Base-by-base conservation (phyloP, 2,888 invertebrate genomes). In the Drosophila sordidula region DNA sequence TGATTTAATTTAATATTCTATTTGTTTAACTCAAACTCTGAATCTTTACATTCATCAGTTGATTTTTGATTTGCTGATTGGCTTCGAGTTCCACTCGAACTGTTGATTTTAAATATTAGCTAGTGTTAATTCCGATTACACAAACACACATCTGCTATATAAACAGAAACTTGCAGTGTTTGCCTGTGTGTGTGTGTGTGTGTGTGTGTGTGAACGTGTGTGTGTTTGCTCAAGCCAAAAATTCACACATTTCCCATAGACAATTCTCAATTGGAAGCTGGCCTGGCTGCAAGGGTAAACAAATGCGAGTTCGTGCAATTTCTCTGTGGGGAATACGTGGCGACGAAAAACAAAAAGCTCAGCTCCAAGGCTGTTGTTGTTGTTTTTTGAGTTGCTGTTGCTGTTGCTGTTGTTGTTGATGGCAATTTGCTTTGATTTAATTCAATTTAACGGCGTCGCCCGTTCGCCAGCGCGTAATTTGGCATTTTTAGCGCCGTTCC, bases 401-500 rank as follows among this genome's bases (percentile, higher is more conserved):
- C 45, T 50, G 47, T 9, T 52, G 51, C 26, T 54, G 68, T 22
- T 68, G 74, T 58, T 78, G 74, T 59, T 73, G 70, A 69, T 78
- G 65, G 78, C 80, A 85, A 85, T 75, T 88, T 80, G 89, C 84
- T 83, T 83, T 85, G 87, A 88, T 88, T 88, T 87, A 85, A 85
- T 83, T 85, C 84, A 84, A 88, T 88, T 85, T 87, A 80, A 72
- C 66, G 62, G 63, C 75, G 55, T 78, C 67, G 67, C 54, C 25
- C 58, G 57, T 34, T 34, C 41, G 65, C 54, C 34, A 49, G 47
- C 55, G 52, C 62, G 49, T 66, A 62, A 75, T 71, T 80, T 81
- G 75, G 71, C 71, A 72, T 70, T 79, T 79, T 70, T 63, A 75
- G 79, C 75, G 78, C 67, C 71, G 61, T 52, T 36, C 18, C 18